Evolutionary conservation across 2,797 vertebrate genomes (phyloP).

Genomic region (Pangasius djambal): DNA sequence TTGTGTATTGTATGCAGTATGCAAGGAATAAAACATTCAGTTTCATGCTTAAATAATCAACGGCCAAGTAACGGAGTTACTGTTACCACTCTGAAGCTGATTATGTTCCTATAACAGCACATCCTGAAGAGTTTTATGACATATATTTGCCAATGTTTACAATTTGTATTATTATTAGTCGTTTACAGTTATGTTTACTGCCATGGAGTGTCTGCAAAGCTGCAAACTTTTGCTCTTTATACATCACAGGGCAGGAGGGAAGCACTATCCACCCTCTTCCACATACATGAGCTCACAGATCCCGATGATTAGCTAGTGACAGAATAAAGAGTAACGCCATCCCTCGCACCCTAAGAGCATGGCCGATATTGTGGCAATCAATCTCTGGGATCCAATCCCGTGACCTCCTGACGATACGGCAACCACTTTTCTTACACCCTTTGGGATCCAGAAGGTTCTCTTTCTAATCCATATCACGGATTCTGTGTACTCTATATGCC

Average conservation of each 20-base stretch:
- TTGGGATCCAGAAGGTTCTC: neutral
- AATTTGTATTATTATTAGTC: too few species aligned
- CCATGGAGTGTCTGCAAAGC: neutral
- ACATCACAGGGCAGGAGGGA: too few species aligned
- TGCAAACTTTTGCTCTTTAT: neutral
- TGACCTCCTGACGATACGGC: neutral
- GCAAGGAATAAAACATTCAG: neutral
- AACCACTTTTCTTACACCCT: neutral
- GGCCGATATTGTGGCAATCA: neutral
- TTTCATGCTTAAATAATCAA: neutral
- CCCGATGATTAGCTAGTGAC: neutral
- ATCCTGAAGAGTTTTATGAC: neutral
- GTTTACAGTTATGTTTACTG: neutral
- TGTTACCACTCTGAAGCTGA: neutral
- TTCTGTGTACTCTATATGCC: conserved; percentile 62
- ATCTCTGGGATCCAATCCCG: neutral
- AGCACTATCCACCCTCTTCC: neutral
- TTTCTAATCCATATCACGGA: conserved; percentile 61
- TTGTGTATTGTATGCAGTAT: neutral
- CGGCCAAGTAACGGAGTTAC: neutral
- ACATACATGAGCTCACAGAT: neutral
- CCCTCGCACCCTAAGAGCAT: neutral
- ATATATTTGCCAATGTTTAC: too few species aligned
- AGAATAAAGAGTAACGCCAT: neutral
- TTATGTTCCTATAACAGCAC: neutral